Conservation (phyloP, 2,888 invertebrate species). For the Pachliopta kotzebuea region DNA sequence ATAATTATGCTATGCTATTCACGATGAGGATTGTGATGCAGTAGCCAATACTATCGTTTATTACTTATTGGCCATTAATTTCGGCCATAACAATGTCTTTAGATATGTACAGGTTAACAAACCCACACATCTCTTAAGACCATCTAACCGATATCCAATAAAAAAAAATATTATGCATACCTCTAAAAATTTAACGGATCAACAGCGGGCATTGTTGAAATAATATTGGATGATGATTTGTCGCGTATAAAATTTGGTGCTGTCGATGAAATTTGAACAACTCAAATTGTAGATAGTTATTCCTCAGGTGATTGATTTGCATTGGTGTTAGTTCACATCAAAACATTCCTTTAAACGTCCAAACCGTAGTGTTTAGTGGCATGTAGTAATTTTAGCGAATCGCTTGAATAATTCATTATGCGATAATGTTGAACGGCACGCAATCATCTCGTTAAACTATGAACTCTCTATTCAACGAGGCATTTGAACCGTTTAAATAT, state of each 20-base stretch:
- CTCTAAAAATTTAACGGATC: too few species aligned
- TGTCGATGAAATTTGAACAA: background rate
- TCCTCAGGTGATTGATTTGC: constrained; percentile 5
- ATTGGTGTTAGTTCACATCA: constrained; percentile 8
- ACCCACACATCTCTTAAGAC: too few species aligned
- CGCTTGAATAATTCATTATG: constrained; percentile 17
- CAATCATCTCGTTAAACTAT: constrained; percentile 16
- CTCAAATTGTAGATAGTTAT: background rate
- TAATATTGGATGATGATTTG: background rate
- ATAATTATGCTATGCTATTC: too few species aligned
- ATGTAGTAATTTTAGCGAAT: constrained; percentile 9
- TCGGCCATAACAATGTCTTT: too few species aligned
- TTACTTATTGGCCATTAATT: too few species aligned
- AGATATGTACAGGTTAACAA: too few species aligned
- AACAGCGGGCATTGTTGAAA: too few species aligned
- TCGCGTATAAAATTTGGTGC: background rate
- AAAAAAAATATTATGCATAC: too few species aligned
- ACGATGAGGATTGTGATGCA: too few species aligned
- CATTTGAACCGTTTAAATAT: constrained; percentile 1
- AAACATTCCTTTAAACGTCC: constrained; percentile 14
- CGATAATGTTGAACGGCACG: constrained; percentile 12
- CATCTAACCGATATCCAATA: too few species aligned
- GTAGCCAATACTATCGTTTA: too few species aligned
- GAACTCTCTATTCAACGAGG: background rate
- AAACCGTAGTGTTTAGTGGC: constrained; percentile 2